Base-by-base conservation (phyloP, 2,888 invertebrate genomes). In the Drosophila infuscata region DNA sequence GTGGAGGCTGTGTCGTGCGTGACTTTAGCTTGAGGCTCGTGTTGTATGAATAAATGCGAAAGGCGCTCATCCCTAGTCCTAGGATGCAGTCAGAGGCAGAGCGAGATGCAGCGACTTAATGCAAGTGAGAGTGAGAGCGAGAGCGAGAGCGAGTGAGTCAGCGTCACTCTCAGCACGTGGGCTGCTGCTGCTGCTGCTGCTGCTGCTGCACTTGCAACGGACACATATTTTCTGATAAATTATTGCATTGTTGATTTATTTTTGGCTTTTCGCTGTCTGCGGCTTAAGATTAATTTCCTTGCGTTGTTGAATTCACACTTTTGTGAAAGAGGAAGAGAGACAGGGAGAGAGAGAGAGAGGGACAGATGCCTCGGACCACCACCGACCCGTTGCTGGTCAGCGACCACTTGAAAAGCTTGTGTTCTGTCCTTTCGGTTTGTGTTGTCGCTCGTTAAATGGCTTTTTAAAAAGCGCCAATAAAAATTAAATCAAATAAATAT, bases 241-340 rank as follows among this genome's bases (percentile, higher is more conserved):
- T 90, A 91, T 90, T 85, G 85, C 87, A 76, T 83, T 84, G 87
- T 88, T 88, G 88, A 88, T 88, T 88, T 88, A 88, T 88, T 89
- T 89, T 88, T 87, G 88, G 88, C 88, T 90, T 89, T 89, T 87
- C 88, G 83, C 89, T 87, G 90, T 91, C 91, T 89, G 90, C 90
- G 87, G 89, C 91, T 91, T 85, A 83, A 89, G 90, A 91, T 91
- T 91, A 89, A 91, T 91, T 90, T 91, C 83, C 87, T 90, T 89
- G 86, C 79, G 88, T 81, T 81, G 78, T 80, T 84, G 82, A 82
- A 85, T 83, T 85, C 86, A 83, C 85, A 86, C 85, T 88, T 83
- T 72, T 79, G 70, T 63, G 76, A 46, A 46, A 54, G 12, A 8
- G 35, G 1, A 32, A 1, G 30, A 32, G 12, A 15, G 30, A 52